Conservation (phyloP, 2,113 vertebrate genomes). For the Xenopus laevis region DNA sequence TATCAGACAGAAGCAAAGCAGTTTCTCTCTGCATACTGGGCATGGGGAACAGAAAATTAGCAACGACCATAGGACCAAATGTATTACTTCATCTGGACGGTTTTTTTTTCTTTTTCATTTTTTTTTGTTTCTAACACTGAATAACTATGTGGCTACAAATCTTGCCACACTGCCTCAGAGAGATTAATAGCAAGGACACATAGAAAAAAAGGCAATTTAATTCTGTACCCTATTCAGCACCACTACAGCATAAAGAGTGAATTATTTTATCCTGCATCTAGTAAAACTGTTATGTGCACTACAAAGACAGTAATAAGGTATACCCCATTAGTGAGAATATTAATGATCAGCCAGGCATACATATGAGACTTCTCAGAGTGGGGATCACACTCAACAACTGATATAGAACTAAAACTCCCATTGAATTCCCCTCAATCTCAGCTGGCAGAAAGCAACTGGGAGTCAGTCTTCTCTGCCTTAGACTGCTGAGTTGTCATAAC, state of each 20-base stretch:
- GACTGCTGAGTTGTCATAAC: no score
- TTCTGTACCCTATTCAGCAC: conserved; percentile 9
- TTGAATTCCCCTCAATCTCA: no score
- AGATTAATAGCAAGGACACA: not conserved
- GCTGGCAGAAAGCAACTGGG: no score
- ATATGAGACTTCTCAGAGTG: no score
- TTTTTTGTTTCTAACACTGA: conserved; percentile 5
- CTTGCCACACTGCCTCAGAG: not conserved
- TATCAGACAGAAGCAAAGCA: conserved; percentile 2
- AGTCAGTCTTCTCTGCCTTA: no score
- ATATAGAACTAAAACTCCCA: no score
- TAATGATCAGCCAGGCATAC: not conserved
- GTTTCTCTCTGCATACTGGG: not conserved
- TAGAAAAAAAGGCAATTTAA: not conserved
- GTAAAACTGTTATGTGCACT: not conserved
- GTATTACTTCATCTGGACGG: not conserved
- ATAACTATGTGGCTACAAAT: not conserved
- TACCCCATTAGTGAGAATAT: not conserved
- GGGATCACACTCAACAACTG: no score
- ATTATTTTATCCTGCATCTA: conserved; percentile 30
- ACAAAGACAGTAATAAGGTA: not conserved
- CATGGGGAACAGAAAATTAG: not conserved
- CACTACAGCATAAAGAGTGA: not conserved
- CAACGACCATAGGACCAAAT: not conserved
- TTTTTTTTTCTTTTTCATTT: not conserved